These are phyloP conservation scores for Thaleichthys pacificus DNA, from an alignment of 2,797 vertebrate genomes.

Conservation along the genomic window DNA sequence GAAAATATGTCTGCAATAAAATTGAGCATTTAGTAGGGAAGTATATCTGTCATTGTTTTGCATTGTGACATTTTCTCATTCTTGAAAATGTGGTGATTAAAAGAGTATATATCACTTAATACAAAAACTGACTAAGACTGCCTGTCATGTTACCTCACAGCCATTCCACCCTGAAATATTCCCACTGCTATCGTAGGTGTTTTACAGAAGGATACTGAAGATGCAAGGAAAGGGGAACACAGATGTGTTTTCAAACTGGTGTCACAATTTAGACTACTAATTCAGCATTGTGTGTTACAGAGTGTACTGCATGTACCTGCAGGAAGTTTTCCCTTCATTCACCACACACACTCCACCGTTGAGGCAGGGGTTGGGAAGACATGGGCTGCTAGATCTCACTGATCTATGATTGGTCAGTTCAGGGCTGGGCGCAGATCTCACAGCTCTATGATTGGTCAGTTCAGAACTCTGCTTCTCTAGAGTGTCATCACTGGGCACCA, in stretches of 20 bases:
- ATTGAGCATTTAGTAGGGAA: too few relatives aligned
- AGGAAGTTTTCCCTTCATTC: constrained; percentile 71
- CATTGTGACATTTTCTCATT: too few relatives aligned
- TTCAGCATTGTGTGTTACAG: not conserved
- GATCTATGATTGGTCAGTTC: constrained; percentile 23
- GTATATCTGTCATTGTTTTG: too few relatives aligned
- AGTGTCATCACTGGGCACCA: not conserved
- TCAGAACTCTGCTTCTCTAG: constrained; percentile 19
- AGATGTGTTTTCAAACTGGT: not conserved
- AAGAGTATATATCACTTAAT: too few relatives aligned
- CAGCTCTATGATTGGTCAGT: not conserved
- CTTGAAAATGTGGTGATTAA: too few relatives aligned
- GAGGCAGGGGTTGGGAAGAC: constrained; percentile 80
- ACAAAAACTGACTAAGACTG: too few relatives aligned
- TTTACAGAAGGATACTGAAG: too few relatives aligned
- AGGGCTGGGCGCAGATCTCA: constrained; percentile 12
- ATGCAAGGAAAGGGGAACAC: too few relatives aligned
- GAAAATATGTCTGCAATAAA: too few relatives aligned
- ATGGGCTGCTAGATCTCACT: constrained; percentile 48
- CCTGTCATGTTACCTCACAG: too few relatives aligned
- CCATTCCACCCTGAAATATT: too few relatives aligned
- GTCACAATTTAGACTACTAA: not conserved
- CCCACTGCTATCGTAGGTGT: too few relatives aligned
- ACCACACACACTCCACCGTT: constrained; percentile 83
- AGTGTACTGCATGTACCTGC: constrained; percentile 74